Percentiles rank a stretch among this genome's conserved stretches.
Conservation (phyloP, 2,797 vertebrate genomes). For the Platyrinchus mystaceus region DNA sequence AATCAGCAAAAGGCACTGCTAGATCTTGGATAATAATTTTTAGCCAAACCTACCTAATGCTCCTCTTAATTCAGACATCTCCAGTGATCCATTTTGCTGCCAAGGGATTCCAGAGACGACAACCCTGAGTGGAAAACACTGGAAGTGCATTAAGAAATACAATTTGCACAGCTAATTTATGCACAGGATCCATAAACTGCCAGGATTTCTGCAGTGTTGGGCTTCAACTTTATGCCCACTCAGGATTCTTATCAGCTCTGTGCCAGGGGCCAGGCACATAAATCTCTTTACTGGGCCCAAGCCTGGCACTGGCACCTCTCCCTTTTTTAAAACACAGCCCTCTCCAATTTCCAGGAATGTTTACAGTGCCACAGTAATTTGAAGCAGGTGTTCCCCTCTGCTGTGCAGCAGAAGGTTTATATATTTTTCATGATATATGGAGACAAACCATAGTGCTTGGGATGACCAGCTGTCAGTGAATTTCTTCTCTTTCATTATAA, state of each 20-base stretch:
- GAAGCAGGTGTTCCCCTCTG: constrained; percentile 75
- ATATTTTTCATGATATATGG: constrained; percentile 71
- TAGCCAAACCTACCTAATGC: not conserved
- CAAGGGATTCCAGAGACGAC: not conserved
- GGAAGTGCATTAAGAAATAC: not conserved
- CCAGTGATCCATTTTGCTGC: not conserved
- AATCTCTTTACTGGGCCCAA: constrained; percentile 65
- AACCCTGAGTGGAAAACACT: not conserved
- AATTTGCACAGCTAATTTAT: constrained; percentile 22
- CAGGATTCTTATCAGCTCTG: constrained; percentile 40
- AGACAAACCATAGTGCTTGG: constrained; percentile 51
- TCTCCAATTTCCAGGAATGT: constrained; percentile 70
- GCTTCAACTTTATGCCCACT: constrained; percentile 35
- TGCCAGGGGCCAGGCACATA: constrained; percentile 29
- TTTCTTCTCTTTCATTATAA: constrained; percentile 34
- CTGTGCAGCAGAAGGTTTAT: constrained; percentile 76
- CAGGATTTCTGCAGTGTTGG: constrained; percentile 20
- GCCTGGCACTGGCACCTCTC: constrained; percentile 63
- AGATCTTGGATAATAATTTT: not conserved
- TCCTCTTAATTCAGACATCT: not conserved
- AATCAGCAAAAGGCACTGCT: constrained; percentile 1
- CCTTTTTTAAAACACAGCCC: constrained; percentile 66
- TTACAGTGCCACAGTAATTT: constrained; percentile 70
- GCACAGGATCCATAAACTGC: not conserved
- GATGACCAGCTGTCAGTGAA: constrained; percentile 72